Conservation (phyloP, 1,140 invertebrate genomes). For the Chymomyza costata region DNA sequence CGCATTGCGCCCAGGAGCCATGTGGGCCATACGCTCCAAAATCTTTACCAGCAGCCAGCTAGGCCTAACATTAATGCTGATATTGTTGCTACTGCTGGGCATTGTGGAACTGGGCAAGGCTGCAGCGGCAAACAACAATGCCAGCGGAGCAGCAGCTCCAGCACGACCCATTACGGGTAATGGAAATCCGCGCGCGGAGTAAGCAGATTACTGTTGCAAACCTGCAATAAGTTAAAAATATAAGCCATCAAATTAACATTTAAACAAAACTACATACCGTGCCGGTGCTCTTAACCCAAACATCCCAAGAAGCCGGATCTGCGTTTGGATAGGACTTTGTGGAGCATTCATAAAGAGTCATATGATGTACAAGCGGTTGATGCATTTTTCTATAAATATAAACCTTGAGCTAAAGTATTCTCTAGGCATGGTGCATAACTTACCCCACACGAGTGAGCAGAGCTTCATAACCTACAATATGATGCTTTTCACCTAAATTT, state of each 20-base stretch:
- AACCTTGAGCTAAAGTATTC: neutral
- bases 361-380: constrained; percentile 82
- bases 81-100: constrained; percentile 21
- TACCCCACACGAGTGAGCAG: constrained; percentile 77
- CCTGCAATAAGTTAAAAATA: constrained; percentile 42
- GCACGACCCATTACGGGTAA: constrained; percentile 28
- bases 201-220: constrained; percentile 78
- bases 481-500: constrained; percentile 81
- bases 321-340: constrained; percentile 76
- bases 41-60: constrained; percentile 19
- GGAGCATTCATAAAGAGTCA: constrained; percentile 86
- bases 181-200: constrained; percentile 45
- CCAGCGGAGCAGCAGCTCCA: constrained; percentile 3
- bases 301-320: constrained; percentile 78
- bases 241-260: constrained; percentile 49
- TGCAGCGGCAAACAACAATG: constrained; percentile 23
- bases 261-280: constrained; percentile 76
- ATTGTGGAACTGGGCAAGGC: constrained; percentile 11
- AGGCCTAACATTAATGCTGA: constrained; percentile 16
- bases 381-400: constrained; percentile 16
- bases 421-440: too few relatives aligned
- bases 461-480: constrained; percentile 89
- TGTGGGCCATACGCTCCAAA: constrained; percentile 27
- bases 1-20: constrained; percentile 15
- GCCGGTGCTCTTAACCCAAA: constrained; percentile 81